Evolutionary conservation across 1,140 invertebrate genomes (phyloP).

Genomic region (Ephestia elutella): DNA sequence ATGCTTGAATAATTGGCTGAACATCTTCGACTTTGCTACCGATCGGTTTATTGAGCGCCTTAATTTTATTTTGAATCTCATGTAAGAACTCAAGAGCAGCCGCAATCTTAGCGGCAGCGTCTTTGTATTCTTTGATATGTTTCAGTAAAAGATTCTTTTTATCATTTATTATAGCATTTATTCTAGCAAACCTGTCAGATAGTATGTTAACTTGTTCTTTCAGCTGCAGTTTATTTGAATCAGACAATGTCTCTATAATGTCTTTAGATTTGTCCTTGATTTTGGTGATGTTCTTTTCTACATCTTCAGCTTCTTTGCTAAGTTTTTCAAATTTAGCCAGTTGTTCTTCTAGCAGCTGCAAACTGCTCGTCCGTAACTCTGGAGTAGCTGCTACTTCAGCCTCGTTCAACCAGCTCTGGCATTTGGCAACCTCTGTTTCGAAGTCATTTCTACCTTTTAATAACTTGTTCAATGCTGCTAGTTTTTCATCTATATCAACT

Average conservation of each 20-base stretch:
- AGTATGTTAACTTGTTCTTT: conserved; percentile 85
- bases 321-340: conserved; percentile 88
- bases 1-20: conserved; percentile 83
- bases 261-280: conserved; percentile 86
- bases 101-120: conserved; percentile 83
- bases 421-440: conserved; percentile 86
- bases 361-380: conserved; percentile 83
- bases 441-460: conserved; percentile 85
- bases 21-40: conserved; percentile 90
- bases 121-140: conserved; percentile 85
- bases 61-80: conserved; percentile 87
- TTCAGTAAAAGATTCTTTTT: conserved; percentile 81
- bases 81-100: conserved; percentile 87
- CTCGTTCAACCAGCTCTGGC: conserved; percentile 89
- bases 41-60: conserved; percentile 88
- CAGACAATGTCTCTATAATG: conserved; percentile 86
- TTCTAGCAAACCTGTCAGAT: conserved; percentile 83
- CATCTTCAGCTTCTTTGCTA: conserved; percentile 82
- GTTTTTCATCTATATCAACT: conserved; percentile 82
- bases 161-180: conserved; percentile 84
- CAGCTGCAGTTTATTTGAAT: conserved; percentile 87
- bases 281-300: conserved; percentile 81
- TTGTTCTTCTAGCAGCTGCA: conserved; percentile 89
- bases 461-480: conserved; percentile 82
- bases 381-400: conserved; percentile 88